Base-by-base conservation (phyloP, 2,888 invertebrate genomes). In the Plemyria rubiginata region DNA sequence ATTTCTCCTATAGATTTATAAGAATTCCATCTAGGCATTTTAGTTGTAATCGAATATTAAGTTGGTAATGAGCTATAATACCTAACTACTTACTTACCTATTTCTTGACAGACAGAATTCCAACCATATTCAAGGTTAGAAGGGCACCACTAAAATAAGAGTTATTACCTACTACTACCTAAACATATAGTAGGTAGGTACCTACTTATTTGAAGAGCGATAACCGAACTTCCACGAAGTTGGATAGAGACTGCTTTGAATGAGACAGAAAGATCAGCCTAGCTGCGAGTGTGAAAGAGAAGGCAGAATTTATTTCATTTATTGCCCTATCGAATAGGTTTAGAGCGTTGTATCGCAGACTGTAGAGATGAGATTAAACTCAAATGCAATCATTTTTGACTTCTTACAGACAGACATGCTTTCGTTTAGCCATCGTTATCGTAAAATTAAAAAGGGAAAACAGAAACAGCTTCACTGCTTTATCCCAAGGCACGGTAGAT, bases 291-390 rank as follows among this genome's bases (percentile, higher is more conserved):
- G 54, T 41, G 75, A 86, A 60, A 70, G 79, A 77, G 86, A 85
- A 57, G 57, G 78, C 56, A 57, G 57, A 70, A 78, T 77, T 80
- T 85, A 84, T 86, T 88, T 87, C 85, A 89, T 90, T 90, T 89
- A 91, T 88, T 89, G 82, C 87, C 86, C 82, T 90, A 91, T 91
- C 85, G 85, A 84, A 87, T 87, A 85, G 75, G 76, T 76, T 75
- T 60, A 50, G 73, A 75, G 81, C 74, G 82, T 76, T 72, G 77
- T 77, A 78, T 76, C 76, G 68, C 72, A 67, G 69, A 62, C 66
- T 82, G 88, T 71, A 76, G 86, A 89, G 86, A 89, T 71, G 66
- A 72, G 74, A 79, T 81, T 80, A 77, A 71, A 16, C 16, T 75
- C 74, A 38, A 74, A 72, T 78, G 68, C 70, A 73, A 81, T 74